Conservation (phyloP, 2,113 vertebrate genomes). For the Pampusana beccarii region DNA sequence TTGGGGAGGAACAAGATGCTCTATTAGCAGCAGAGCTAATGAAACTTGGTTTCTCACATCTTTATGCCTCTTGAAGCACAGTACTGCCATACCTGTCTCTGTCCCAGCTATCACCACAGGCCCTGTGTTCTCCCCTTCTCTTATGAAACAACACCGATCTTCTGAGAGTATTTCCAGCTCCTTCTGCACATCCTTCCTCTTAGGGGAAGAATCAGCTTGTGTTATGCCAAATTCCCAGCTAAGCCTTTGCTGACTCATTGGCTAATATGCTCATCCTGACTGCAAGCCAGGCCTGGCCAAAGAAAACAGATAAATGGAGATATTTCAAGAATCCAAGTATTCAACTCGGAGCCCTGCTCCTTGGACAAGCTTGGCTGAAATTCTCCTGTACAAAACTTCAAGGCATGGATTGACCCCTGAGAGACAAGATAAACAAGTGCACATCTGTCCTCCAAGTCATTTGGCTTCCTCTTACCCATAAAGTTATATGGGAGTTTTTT, state of each 20-base stretch:
- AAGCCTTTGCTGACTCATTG: not conserved
- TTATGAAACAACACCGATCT: not conserved
- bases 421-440: not conserved
- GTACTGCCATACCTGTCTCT: not conserved
- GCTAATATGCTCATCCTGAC: not conserved
- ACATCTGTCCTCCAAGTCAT: not conserved
- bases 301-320: not conserved
- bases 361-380: not conserved
- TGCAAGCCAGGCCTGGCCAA: not conserved
- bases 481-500: rapidly evolving
- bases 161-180: not conserved
- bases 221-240: not conserved
- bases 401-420: not conserved
- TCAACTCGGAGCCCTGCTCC: not conserved
- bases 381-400: not conserved
- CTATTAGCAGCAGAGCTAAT: not conserved
- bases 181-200: not conserved
- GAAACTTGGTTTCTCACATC: not conserved
- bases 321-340: not conserved
- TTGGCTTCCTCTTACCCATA: not conserved
- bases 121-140: not conserved
- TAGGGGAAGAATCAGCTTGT: not conserved
- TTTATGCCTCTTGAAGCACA: not conserved
- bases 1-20: not conserved
- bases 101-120: not conserved